Base-by-base conservation (phyloP, 37 sponge, comb jelly and placozoan genomes). In the Ephydatia muelleri region DNA sequence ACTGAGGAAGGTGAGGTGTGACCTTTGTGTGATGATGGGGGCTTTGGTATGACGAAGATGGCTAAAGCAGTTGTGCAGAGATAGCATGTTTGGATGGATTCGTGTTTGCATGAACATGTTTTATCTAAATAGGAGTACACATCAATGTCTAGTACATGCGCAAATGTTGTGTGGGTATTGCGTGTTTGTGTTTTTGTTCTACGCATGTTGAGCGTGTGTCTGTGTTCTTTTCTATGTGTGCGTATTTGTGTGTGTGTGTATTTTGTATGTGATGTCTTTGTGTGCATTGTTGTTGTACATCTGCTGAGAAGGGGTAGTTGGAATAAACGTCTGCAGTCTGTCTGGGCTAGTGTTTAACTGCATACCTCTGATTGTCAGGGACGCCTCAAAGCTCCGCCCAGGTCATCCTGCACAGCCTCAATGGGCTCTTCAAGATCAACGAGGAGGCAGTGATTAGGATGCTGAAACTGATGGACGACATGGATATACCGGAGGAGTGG, bases 401-500 rank as follows among this genome's bases (percentile, higher is more conserved):
- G 25, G 81, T 84, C 74, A 87, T 87, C 76, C 80, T 91, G n/a
- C 79, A 72, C 80, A 82, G 85, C 57, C 68, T 91, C n/a, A 80
- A 86, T 38, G 82, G 81, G 19, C 43, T 91, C 6, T 87, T 91
- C 80, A 80, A 87, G 68, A 75, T 65, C 38, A 73, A 48, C 43
- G 92, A 91, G 70, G 38, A n/a, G 19, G 67, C 79, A 14, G 87
- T 84, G 0, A 21, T 48, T 1, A 27, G 76, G 19, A 79, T 91
- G 88, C 38, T 83, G 76, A 77, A 87, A 29, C 35, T 35, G 13
- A 68, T 94, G 79, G 94, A 85, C 28, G 65, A 68, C 40, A 87
- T 94, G n/a, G 48, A 66, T 38, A 71, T 87, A 29, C 85, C 94
- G 12, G 73, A 72, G 35, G 70, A 64, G 38, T 94, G 94, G 94